Base-by-base conservation (phyloP, 2,797 vertebrate species). In the Sebastes trivittatus region DNA sequence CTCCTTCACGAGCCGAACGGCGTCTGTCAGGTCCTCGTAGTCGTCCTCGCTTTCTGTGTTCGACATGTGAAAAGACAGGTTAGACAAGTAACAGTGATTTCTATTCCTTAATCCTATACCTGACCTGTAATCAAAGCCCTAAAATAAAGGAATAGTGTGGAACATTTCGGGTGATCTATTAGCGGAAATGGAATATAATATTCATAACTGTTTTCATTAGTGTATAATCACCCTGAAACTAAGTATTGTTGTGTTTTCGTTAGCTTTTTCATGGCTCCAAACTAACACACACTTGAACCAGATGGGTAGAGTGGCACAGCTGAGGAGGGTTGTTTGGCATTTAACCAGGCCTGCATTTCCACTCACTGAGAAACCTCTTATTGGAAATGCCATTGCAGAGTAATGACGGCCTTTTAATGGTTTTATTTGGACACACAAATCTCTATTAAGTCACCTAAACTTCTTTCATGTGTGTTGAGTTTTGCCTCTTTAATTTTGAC, bases 1-100 rank as follows among this genome's bases (percentile, higher is more conserved):
- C 27, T 97, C 96, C 87, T 98, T 99, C 74, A 98, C 95, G 0
- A 97, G 92, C 85, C 94, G 95, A 59, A 99, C 84, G 0, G 97
- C 96, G 65, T 96, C 96, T 4, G 94, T 93, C 86, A 99, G 91
- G 62, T 97, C 97, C 5, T 95, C 88, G 8, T 94, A 95, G 73
- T 99, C 98, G 6, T 90, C 94, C 23, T 97, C 96, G 0, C 93
- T 95, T 90, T 98, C 98, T 99, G 93, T 11, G n/a, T 54, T 32
- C 0, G 22, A 71, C 14, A 70, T 4, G 14, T 7, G 22, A 55
- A 0, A 0, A 29, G 36, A 78, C 20, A 54, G n/a, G 38, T 70
- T 7, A 71, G 29, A 65, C 14, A 5, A 27, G 68, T 23, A 20
- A 11, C 4, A 6, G 25, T 2, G 36, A n/a, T 46, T 18, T 49